Base-by-base conservation (phyloP, 2,888 invertebrate species). In the Yponomeuta malinellus region DNA sequence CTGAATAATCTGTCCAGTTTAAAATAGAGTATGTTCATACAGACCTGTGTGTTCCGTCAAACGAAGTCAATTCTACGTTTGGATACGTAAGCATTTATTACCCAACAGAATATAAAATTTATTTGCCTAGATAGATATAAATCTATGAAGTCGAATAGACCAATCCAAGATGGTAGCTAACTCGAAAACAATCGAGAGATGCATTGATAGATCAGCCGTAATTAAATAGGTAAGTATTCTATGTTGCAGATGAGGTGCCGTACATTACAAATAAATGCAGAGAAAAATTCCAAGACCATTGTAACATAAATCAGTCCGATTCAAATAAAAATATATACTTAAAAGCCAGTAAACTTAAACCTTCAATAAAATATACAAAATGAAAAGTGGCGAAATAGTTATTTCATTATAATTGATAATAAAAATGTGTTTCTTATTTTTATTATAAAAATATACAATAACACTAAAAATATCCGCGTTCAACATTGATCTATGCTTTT, bases 381-480 rank as follows among this genome's bases (percentile, higher is more conserved):
- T 59, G 52, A 59, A 59, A 59, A 59, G 52, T 59, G 52, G 6
- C 52, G 52, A 59, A 59, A 59, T 59, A 12, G 12, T 65, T 23
- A 65, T 33, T 59, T 59, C 52, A 59, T 59, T 59, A 12, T 59
- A 59, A 59, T 59, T 59, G 5, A 59, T 81, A 82, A 83, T 79
- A 80, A 80, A 84, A 81, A 74, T 72, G 76, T 72, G 75, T 81
- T 83, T 83, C 81, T 78, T 79, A 80, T 81, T 85, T 85, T 84
- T 77, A 78, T 83, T 87, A 87, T 86, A 89, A 89, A 88, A 89
- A 89, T 89, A 89, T 87, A 84, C 87, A 86, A 85, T 88, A 89
- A 88, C 85, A 82, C 87, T 88, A 87, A 88, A 59, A 88, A 84
- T 86, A 86, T 87, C 77, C 81, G 83, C 81, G 81, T 83, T 81